Base-by-base conservation (phyloP, 1,140 invertebrate species). In the Euglossa dilemma region DNA sequence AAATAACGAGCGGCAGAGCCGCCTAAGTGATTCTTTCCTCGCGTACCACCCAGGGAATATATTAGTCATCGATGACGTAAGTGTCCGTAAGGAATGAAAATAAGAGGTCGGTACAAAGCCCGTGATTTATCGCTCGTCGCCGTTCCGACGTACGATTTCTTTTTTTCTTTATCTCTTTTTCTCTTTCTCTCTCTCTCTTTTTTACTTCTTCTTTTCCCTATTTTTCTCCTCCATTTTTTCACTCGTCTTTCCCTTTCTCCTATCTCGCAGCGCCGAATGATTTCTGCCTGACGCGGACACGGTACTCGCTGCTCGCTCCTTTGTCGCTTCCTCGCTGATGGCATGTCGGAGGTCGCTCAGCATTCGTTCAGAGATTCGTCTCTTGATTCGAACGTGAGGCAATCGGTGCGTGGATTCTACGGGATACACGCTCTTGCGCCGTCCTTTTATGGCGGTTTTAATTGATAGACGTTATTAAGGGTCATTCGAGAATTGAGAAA, bases 61-160 rank as follows among this genome's bases (percentile, higher is more conserved):
- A 59, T 79, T 47, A 79, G 66, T 79, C 54, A 71, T 71, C 77
- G 66, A 79, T 79, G 66, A 79, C 36, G 66, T 23, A 79, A 79
- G 64, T 45, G 64, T 79, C 52, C 16, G 47, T 25, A 36, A 64
- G 59, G 61, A 76, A 76, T 52, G 59, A 50, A 63, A 64, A 64
- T 76, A 75, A 75, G 57, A 75, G 50, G 47, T 23, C 47, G 25
- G 25, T 23, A 76, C 74, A 66, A 76, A 76, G 12, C 25, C 11
- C 47, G 45, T 76, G 74, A 76, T 76, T 76, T 76, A 76, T 76
- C 74, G 59, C 59, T 52, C 47, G 70, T 54, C 47, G 28, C 12
- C 57, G 50, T 28, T 52, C 23, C 6, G 56, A 64, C 59, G 47
- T n/a, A 14, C n/a, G 23, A 57, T 73, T 57, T 43, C n/a, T n/a